Evolutionary conservation across 30 jellyfish, hydroid and myxozoan species (phyloP).

Genomic region (Catostylus mosaicus): DNA sequence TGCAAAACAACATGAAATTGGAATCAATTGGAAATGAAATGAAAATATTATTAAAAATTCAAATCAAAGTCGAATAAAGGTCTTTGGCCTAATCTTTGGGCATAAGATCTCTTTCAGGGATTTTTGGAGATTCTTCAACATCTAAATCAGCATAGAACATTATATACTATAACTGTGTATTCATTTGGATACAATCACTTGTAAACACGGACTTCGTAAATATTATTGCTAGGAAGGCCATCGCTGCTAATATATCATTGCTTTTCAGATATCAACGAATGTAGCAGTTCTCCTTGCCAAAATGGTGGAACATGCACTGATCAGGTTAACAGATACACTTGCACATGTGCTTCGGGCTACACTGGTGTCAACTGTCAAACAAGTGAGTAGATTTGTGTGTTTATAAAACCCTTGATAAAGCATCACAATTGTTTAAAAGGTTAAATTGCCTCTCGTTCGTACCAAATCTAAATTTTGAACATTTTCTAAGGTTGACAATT

Average conservation of each 20-base stretch:
- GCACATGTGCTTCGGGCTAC: constrained; percentile 13
- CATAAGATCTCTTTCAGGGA: not conserved
- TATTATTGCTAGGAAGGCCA: not conserved
- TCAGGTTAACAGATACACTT: not conserved
- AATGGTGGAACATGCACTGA: constrained; percentile 31
- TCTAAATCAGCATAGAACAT: not conserved
- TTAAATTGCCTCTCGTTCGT: not conserved
- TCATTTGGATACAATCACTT: not conserved
- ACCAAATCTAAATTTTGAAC: not conserved
- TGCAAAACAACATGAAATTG: too few species aligned
- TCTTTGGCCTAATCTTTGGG: not conserved
- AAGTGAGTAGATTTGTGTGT: not conserved
- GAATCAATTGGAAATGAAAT: too few species aligned
- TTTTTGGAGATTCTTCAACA: not conserved
- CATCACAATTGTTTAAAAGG: not conserved
- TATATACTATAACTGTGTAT: too few species aligned
- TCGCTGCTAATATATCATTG: not conserved
- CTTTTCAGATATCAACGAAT: constrained; percentile 9
- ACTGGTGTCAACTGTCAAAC: constrained; percentile 8
- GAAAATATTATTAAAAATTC: too few species aligned
- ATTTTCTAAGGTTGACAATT: not conserved
- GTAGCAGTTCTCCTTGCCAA: constrained; percentile 31
- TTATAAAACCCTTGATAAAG: not conserved
- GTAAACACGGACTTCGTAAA: not conserved
- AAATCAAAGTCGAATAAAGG: not conserved